phyloP scores from a whole-genome alignment of 1,140 invertebrate species.

The Halesus radiatus region DNA sequence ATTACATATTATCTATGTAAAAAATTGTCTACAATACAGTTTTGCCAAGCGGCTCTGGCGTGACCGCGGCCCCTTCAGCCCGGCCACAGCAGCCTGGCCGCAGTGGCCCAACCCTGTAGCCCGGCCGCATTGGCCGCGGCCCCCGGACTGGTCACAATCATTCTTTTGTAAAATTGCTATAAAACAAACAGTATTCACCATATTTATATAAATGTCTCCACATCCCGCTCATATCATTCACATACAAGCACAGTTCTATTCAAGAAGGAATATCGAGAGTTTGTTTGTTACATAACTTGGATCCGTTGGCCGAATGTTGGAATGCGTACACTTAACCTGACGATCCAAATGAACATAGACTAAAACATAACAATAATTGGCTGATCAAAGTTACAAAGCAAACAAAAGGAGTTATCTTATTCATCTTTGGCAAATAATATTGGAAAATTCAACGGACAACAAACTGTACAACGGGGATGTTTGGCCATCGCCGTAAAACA shows the following conservation, averaged over 20 bases:
- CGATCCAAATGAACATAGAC: conserved; percentile 12
- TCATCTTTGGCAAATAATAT: conserved; percentile 48
- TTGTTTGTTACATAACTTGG: conserved; percentile 9
- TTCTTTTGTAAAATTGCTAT: conserved; percentile 49
- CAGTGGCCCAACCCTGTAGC: too few species aligned
- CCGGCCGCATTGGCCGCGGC: too few species aligned
- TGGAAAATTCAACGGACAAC: conserved; percentile 28
- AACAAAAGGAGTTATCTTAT: conserved; percentile 16
- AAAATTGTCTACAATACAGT: conserved; percentile 50
- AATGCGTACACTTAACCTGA: conserved; percentile 42
- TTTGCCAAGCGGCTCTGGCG: conserved; percentile 10
- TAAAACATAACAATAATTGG: conserved; percentile 32
- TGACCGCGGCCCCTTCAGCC: too few species aligned
- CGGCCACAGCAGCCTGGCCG: too few species aligned
- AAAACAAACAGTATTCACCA: conserved; percentile 44
- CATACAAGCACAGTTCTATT: conserved; percentile 34
- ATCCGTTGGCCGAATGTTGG: conserved; percentile 24
- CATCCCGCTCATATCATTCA: conserved; percentile 25
- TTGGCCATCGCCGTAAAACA: conserved; percentile 6
- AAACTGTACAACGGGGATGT: background rate
- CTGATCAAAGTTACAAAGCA: conserved; percentile 32
- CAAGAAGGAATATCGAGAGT: conserved; percentile 25
- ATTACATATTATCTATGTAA: conserved; percentile 55
- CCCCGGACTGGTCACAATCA: background rate
- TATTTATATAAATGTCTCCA: conserved; percentile 37